These are phyloP conservation scores for Glaucopsyche alexis DNA, from an alignment of 2,888 invertebrate species.

Conservation along the genomic window DNA sequence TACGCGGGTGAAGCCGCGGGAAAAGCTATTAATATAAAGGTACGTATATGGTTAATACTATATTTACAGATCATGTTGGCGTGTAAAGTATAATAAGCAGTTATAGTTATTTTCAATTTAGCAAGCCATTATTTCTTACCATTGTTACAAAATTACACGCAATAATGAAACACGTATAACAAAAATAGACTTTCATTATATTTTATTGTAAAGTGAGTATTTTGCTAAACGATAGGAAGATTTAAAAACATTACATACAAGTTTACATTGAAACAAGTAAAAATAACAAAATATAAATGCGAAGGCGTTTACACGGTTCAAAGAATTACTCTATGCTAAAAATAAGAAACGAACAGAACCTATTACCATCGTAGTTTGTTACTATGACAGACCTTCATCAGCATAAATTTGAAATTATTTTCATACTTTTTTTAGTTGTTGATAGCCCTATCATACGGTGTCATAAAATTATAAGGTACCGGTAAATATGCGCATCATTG, in stretches of 20 bases:
- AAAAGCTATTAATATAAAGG: too few species aligned
- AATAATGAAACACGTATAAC: background rate
- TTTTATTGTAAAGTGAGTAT: background rate
- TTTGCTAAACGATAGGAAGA: slow-evolving; percentile 1
- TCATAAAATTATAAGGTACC: slow-evolving; percentile 30
- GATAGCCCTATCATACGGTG: slow-evolving; percentile 24
- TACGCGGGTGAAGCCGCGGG: too few species aligned
- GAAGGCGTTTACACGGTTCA: background rate
- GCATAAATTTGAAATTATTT: background rate
- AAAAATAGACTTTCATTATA: background rate
- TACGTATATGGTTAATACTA: too few species aligned
- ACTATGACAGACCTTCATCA: background rate
- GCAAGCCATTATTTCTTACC: background rate
- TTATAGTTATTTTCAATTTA: slow-evolving; percentile 4
- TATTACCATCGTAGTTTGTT: background rate
- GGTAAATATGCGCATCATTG: slow-evolving; percentile 31
- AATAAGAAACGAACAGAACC: background rate
- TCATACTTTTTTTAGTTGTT: background rate
- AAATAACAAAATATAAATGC: background rate
- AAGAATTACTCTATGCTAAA: background rate
- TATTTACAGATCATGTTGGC: background rate
- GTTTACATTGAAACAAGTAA: background rate
- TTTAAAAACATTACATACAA: background rate
- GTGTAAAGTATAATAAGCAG: background rate
- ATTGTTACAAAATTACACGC: background rate